Evolutionary conservation across 53 echinoderm and acorn worm genomes (phyloP).

Genomic region (Henricia sp.): DNA sequence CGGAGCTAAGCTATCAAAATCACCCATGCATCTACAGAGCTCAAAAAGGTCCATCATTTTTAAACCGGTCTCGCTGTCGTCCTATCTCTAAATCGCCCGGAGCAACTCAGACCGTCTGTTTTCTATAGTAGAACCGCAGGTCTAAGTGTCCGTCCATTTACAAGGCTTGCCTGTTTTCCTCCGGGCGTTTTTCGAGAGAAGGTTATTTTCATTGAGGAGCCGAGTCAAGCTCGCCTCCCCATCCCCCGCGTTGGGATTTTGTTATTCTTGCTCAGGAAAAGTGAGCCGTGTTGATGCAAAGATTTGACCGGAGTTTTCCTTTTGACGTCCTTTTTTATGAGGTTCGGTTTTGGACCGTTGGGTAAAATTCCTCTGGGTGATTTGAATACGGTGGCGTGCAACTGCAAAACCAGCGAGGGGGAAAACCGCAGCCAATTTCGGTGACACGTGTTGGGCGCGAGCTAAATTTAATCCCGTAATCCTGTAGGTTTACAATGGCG

Average conservation of each 20-base stretch:
- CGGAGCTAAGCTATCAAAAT: not conserved
- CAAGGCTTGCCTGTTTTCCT: not conserved
- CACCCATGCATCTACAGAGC: not conserved
- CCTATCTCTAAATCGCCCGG: slow-evolving; percentile 6
- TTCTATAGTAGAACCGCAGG: not conserved
- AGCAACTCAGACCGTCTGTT: slow-evolving; percentile 48
- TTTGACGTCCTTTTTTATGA: too few species aligned
- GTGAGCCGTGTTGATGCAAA: not conserved
- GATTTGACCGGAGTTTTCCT: too few species aligned
- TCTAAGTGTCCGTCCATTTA: slow-evolving; percentile 16
- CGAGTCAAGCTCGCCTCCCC: not conserved
- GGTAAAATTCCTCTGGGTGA: too few species aligned
- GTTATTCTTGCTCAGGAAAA: slow-evolving; percentile 19
- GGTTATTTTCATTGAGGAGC: slow-evolving; percentile 13
- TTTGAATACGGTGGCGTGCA: too few species aligned
- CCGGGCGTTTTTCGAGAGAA: not conserved
- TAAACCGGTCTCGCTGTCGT: not conserved
- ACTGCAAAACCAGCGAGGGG: too few species aligned
- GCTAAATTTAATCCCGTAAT: too few species aligned
- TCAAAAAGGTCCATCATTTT: not conserved
- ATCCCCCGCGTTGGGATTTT: not conserved
- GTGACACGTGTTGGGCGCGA: too few species aligned
- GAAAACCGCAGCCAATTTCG: too few species aligned
- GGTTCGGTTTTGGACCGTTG: too few species aligned
- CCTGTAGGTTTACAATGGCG: too few species aligned